These are phyloP conservation scores for Thecophora atra DNA, from an alignment of 2,888 invertebrate genomes.

Conservation along the genomic window DNA sequence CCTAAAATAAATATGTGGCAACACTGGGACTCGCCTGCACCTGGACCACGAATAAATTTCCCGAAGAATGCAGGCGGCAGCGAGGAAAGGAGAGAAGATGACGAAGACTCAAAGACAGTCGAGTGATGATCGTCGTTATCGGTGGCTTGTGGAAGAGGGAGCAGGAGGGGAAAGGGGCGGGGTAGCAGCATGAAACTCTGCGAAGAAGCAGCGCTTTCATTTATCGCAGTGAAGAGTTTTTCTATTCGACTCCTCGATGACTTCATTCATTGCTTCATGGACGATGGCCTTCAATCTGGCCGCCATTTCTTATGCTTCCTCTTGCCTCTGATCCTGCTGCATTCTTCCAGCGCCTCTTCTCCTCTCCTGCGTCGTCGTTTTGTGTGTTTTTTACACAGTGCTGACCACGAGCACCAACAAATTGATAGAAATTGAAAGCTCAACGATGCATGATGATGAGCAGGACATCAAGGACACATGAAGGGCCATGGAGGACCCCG, in stretches of 20 bases:
- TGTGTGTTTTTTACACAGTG: conserved; percentile 6
- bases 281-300: neutral
- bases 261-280: neutral
- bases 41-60: conserved; percentile 40
- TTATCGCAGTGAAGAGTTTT: no score
- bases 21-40: conserved; percentile 32
- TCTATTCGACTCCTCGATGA: neutral
- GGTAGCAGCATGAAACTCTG: no score
- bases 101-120: neutral
- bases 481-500: neutral
- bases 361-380: neutral
- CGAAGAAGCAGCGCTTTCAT: no score
- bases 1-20: conserved; percentile 37
- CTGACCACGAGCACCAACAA: conserved; percentile 49
- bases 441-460: conserved; percentile 40
- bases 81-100: no score
- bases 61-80: neutral
- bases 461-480: conserved; percentile 2
- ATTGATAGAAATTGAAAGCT: conserved; percentile 56
- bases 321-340: neutral
- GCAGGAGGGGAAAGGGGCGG: neutral
- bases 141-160: neutral
- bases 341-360: neutral
- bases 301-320: neutral
- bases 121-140: no score